Percentiles rank a stretch among this genome's conserved stretches.
Evolutionary conservation across 1,140 invertebrate genomes (phyloP).

Genomic region (Aphelenchoides besseyi): DNA sequence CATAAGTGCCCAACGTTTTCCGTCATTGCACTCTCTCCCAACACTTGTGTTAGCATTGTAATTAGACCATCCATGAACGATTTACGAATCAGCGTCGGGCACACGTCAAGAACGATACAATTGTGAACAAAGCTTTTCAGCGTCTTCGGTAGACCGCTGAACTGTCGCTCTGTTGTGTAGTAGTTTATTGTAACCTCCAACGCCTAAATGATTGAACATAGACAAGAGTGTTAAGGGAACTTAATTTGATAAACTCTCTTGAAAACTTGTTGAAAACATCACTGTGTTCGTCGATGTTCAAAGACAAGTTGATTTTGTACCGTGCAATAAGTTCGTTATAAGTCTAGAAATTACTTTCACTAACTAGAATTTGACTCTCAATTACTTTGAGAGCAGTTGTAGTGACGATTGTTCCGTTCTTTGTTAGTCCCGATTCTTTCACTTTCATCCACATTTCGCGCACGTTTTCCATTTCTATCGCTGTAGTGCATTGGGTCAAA

Average conservation of each 20-base stretch:
- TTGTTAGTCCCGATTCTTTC: slow-evolving; percentile 22
- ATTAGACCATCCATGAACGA: slow-evolving; percentile 52
- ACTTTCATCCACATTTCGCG: slow-evolving; percentile 48
- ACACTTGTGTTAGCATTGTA: slow-evolving; percentile 35
- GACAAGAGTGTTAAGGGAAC: background rate
- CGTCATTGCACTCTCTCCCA: slow-evolving; percentile 40
- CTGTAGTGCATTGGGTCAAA: slow-evolving; percentile 54
- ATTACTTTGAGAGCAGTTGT: slow-evolving; percentile 8
- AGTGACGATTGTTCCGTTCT: slow-evolving; percentile 2
- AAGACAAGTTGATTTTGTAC: slow-evolving; percentile 31
- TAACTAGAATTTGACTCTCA: background rate
- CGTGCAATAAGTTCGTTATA: slow-evolving; percentile 27
- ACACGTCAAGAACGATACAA: slow-evolving; percentile 49
- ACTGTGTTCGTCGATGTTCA: slow-evolving; percentile 32
- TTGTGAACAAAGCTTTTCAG: slow-evolving; percentile 36
- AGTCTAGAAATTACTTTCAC: slow-evolving; percentile 23
- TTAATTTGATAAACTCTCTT: slow-evolving; percentile 33
- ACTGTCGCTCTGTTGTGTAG: slow-evolving; percentile 38
- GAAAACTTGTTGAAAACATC: slow-evolving; percentile 38
- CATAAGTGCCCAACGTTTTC: slow-evolving; percentile 48
- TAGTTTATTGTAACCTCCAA: slow-evolving; percentile 42
- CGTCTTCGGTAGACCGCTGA: slow-evolving; percentile 38
- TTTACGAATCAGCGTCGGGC: slow-evolving; percentile 48
- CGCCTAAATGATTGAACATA: slow-evolving; percentile 32
- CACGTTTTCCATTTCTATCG: slow-evolving; percentile 49